Evolutionary conservation across 1,140 invertebrate species (phyloP).

Genomic region (Euschistus heros): DNA sequence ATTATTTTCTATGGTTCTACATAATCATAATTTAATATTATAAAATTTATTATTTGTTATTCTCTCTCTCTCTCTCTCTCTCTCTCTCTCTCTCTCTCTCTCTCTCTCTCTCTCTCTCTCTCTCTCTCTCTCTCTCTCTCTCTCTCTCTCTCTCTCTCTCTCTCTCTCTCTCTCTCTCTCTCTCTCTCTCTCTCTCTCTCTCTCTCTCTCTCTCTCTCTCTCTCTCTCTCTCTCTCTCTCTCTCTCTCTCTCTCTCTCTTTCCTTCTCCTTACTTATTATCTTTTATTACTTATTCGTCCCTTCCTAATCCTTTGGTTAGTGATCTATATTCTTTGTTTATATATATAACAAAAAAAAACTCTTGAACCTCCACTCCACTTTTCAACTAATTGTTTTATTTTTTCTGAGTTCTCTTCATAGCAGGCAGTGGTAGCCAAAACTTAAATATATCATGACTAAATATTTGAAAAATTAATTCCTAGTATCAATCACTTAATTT

Average conservation of each 20-base stretch:
- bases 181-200: not conserved
- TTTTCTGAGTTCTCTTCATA: too few species aligned
- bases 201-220: conserved; percentile 1
- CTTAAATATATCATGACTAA: too few species aligned
- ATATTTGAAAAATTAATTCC: too few species aligned
- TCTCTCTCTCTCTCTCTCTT: not conserved
- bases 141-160: not conserved
- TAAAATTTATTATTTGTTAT: not conserved
- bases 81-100: not conserved
- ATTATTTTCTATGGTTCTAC: too few species aligned
- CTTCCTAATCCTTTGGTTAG: too few species aligned
- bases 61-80: not conserved
- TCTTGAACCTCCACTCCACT: too few species aligned
- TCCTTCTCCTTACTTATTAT: not conserved
- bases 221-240: conserved; percentile 12
- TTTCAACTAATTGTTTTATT: too few species aligned
- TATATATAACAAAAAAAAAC: too few species aligned
- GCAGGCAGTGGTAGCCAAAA: too few species aligned
- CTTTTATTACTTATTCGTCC: not conserved
- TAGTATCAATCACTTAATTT: too few species aligned
- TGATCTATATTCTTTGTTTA: too few species aligned
- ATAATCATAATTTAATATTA: too few species aligned
- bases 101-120: not conserved
- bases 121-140: not conserved
- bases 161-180: not conserved